Evolutionary conservation across 2,888 invertebrate species (phyloP), one percentile per base, ranked within the genome.

Genomic region (Pristionchus exspectatus): DNA sequence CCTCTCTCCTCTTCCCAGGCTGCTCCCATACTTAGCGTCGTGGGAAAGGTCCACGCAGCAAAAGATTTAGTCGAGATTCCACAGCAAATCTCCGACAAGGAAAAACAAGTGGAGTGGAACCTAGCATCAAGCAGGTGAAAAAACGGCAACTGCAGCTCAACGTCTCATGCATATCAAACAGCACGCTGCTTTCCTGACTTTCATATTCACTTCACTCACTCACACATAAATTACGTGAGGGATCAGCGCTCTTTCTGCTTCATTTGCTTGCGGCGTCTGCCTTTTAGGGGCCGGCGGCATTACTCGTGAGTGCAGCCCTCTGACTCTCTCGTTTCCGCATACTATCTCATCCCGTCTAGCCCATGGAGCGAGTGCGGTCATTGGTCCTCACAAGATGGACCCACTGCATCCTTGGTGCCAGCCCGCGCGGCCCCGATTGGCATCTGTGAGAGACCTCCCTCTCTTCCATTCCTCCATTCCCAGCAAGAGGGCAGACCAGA

Each of bases 21-120:
- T 72, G 72, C 72, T 72, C 72, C 72, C 33, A 72, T 72, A 72
- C 72, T 72, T 33, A 33, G 72, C 72, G 30, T 33, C 72, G 72
- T 72, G 72, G 16, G 72, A 72, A 33, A 66, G 27, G 27, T 66
- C n/a, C n/a, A 66, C n/a, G 66, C 66, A 66, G 21, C 56, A 0
- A 59, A 59, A 24, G 59, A 59, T 59, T 59, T 59, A 21, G 59
- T 24, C 21, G 18, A 24, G 59, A 59, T 59, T 59, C 24, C 59
- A 10, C 59, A 59, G 59, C 18, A 24, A 59, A 21, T 59, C 59
- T 59, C 59, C 59, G 59, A 21, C 59, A 9, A 59, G 24, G 59
- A 59, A 59, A 59, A 59, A 59, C 24, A 59, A 59, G 56, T 9
- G 1, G 59, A 59, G 21, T 59, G 59, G 59, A 59, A 59, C 59